A percentile compares a stretch with the other conserved stretches of the same genome.
Conservation (phyloP, 2,888 invertebrate genomes). For the Brenthis ino region DNA sequence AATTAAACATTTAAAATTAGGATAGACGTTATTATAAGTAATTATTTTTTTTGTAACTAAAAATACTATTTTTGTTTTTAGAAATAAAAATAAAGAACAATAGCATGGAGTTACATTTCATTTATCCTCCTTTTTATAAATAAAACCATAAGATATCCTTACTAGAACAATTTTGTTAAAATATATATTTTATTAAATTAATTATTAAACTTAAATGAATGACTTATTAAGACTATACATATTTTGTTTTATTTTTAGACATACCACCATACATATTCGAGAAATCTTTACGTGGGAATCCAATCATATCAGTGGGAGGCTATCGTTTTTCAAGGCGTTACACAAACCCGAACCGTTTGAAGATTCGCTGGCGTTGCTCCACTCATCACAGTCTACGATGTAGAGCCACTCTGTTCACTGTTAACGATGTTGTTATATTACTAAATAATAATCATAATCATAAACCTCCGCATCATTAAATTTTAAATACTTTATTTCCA, state of each 20-base stretch:
- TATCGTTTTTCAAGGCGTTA: conserved; percentile 24
- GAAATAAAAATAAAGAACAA: no score
- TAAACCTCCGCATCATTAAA: conserved; percentile 6
- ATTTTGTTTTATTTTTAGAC: conserved; percentile 12
- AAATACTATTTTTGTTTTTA: no score
- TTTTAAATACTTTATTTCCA: no score
- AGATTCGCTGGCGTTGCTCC: conserved; percentile 47
- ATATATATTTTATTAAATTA: not conserved
- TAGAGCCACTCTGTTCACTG: conserved; percentile 37
- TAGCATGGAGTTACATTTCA: no score
- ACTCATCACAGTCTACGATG: conserved; percentile 36
- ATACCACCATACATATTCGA: conserved; percentile 18
- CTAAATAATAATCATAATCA: conserved; percentile 31
- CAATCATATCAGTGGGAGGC: conserved; percentile 23
- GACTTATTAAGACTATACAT: not conserved
- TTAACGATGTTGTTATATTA: conserved; percentile 18
- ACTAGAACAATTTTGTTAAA: no score
- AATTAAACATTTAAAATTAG: no score
- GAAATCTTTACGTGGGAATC: conserved; percentile 24
- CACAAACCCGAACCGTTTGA: conserved; percentile 23
- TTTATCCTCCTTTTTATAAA: not conserved
- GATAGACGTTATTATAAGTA: no score
- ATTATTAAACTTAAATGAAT: not conserved
- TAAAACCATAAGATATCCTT: no score
- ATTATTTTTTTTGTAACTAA: no score